phyloP scores from a whole-genome alignment of 2,113 vertebrate genomes.

The Sceloporus undulatus region DNA sequence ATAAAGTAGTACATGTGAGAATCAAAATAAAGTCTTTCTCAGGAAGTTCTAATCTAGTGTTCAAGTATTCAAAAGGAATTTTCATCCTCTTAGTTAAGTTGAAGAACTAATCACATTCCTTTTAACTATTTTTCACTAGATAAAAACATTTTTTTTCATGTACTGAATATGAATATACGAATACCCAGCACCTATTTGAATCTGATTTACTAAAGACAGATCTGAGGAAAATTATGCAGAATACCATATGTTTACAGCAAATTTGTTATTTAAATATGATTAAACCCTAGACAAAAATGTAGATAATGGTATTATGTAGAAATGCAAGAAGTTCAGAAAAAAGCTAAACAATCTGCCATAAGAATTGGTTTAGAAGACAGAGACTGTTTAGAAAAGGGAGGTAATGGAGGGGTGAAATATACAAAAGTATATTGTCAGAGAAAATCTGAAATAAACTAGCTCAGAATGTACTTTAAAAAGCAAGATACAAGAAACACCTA shows the following conservation, averaged over 20 bases:
- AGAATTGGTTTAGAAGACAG: neutral
- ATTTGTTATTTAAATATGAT: neutral
- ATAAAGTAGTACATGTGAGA: neutral
- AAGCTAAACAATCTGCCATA: neutral
- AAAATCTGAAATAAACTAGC: neutral
- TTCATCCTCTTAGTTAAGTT: neutral
- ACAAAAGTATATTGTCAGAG: neutral
- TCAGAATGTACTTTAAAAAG: too few relatives aligned
- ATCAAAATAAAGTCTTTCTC: neutral
- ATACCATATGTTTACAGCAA: neutral
- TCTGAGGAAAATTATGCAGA: neutral
- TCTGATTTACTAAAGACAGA: neutral
- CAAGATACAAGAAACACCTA: too few relatives aligned
- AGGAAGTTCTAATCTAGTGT: neutral
- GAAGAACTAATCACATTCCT: neutral
- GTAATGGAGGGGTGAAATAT: neutral
- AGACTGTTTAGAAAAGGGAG: neutral
- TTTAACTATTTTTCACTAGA: neutral
- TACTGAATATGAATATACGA: neutral
- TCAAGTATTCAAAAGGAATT: neutral
- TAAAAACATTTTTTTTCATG: neutral
- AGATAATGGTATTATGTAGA: neutral
- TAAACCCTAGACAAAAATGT: neutral
- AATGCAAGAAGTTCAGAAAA: neutral
- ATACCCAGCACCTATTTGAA: too few relatives aligned